Base-by-base conservation (phyloP, 2,888 invertebrate genomes). In the Apeira syringaria region DNA sequence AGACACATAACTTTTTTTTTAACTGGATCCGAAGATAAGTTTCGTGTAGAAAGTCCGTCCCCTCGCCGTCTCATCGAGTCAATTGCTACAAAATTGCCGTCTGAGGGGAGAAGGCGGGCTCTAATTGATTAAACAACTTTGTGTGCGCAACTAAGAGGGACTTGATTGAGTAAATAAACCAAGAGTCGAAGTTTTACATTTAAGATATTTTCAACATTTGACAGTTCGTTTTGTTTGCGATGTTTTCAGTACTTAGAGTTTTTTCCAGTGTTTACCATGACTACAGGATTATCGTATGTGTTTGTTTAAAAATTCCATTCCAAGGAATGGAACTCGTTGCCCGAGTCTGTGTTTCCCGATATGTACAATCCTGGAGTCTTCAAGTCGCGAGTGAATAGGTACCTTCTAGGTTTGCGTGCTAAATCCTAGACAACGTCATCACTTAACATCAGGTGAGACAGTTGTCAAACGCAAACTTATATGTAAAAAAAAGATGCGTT, bases 71-170 rank as follows among this genome's bases (percentile, higher is more conserved):
- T 77, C 59, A 67, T 81, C 77, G 77, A 83, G 73, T 74, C 88
- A 88, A 88, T 88, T 88, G 80, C 69, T 73, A 64, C 61, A 64
- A 68, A 78, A 79, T 80, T 77, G 71, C 67, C 65, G 76, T 74
- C 78, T 73, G 78, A 76, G 80, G 83, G 83, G 79, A 70, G 59
- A 73, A 61, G 83, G 79, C 71, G 59, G 74, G 61, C 65, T 64
- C 73, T 88, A 87, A 89, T 89, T 88, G 85, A 75, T 73, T 79
- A 78, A 86, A 85, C 74, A 78, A 78, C 77, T 80, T 77, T 78
- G 78, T 74, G 62, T 77, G 71, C 60, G 57, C 68, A 64, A 55
- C 59, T 61, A 69, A 61, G 58, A 64, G 61, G 56, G 67, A 63
- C 62, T 59, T 57, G 56, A 59, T 53, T 58, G 64, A 56, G 74